Conservation (phyloP, 2,888 invertebrate genomes). For the Agelastica alni region DNA sequence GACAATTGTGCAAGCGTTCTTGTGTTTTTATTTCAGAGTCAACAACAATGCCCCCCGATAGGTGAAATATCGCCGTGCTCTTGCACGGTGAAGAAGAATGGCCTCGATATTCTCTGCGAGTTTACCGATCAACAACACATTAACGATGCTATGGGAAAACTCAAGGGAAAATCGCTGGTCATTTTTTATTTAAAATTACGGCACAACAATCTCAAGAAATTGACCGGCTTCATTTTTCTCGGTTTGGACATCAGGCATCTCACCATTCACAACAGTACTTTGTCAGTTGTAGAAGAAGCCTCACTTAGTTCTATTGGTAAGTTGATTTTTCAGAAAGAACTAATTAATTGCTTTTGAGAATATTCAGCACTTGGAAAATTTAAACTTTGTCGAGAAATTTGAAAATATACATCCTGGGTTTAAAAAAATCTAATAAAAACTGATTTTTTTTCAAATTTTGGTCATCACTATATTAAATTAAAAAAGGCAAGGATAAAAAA, state of each 20-base stretch:
- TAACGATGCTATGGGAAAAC: slow-evolving; percentile 76
- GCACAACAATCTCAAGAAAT: slow-evolving; percentile 82
- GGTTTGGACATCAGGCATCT: slow-evolving; percentile 87
- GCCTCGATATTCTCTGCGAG: slow-evolving; percentile 87
- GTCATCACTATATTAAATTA: no score
- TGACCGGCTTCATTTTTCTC: slow-evolving; percentile 84
- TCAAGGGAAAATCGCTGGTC: slow-evolving; percentile 79
- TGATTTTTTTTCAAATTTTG: no score
- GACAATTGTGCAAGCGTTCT: no score
- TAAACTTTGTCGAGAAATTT: no score
- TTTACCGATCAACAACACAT: slow-evolving; percentile 81
- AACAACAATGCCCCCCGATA: slow-evolving; percentile 76
- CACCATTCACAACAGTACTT: slow-evolving; percentile 85
- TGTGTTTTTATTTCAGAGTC: slow-evolving; percentile 50
- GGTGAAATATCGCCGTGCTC: slow-evolving; percentile 78
- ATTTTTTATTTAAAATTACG: slow-evolving; percentile 87
- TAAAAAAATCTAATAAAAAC: no score
- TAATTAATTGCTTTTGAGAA: no score
- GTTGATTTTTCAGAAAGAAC: no score
- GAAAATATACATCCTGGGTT: no score
- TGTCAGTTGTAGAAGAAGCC: slow-evolving; percentile 84
- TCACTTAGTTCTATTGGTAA: slow-evolving; percentile 86
- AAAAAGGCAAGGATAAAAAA: no score
- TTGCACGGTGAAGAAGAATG: slow-evolving; percentile 86
- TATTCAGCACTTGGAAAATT: no score